phyloP scores from a whole-genome alignment of 2,113 vertebrate genomes.

The Ciconia boyciana region DNA sequence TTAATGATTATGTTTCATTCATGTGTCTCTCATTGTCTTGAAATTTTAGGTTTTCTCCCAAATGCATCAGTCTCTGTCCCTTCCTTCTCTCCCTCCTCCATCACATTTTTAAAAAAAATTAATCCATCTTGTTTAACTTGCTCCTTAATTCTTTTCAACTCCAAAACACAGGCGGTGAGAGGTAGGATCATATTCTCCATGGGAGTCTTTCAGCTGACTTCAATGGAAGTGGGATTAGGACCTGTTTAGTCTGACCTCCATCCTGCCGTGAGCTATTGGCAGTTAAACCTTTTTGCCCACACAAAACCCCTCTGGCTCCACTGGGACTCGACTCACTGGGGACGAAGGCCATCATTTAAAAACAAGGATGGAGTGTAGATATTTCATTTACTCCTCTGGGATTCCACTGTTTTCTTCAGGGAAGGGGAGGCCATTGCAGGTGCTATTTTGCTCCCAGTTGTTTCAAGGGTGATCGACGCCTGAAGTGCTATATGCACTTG shows the following conservation, averaged over 20 bases:
- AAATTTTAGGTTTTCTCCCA: neutral
- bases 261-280: neutral
- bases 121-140: neutral
- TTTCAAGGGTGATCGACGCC: neutral
- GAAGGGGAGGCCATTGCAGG: neutral
- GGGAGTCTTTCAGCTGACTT: neutral
- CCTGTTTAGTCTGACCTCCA: neutral
- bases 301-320: accelerated
- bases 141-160: neutral
- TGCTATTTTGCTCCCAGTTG: neutral
- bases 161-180: neutral
- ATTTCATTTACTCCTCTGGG: neutral
- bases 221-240: neutral
- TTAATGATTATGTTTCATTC: neutral
- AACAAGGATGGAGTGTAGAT: neutral
- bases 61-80: neutral
- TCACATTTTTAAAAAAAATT: neutral
- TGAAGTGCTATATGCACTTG: neutral
- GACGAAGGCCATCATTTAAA: neutral
- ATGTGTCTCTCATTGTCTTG: neutral
- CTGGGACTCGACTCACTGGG: neutral
- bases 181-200: neutral
- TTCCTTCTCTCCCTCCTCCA: neutral
- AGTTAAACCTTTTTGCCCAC: neutral
- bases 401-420: neutral